Conservation (phyloP, 2,113 vertebrate species). For the Gorsachius goisagi region DNA sequence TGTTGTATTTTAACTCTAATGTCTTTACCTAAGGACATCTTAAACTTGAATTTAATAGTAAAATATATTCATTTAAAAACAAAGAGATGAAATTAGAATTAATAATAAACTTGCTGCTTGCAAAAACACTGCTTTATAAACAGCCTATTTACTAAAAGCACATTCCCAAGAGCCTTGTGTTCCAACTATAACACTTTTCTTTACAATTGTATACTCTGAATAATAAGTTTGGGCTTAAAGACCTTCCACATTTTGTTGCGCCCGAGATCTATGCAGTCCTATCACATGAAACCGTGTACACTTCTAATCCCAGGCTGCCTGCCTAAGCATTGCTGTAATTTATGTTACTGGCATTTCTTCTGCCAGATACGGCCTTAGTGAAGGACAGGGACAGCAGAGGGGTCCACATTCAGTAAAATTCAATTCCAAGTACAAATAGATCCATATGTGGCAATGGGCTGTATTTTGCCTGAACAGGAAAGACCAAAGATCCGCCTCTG, state of each 20-base stretch:
- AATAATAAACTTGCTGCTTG: neutral
- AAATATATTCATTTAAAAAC: neutral
- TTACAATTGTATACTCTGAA: neutral
- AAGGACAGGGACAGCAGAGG: neutral
- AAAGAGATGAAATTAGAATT: neutral
- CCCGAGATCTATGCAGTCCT: neutral
- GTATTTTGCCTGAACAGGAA: neutral
- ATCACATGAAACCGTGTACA: accelerated
- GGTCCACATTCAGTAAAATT: neutral
- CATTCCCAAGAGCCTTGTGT: neutral
- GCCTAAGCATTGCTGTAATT: neutral
- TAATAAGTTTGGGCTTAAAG: neutral
- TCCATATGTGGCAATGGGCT: accelerated
- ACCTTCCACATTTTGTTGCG: neutral
- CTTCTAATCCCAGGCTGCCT: neutral
- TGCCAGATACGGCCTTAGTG: neutral
- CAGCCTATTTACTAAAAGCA: neutral
- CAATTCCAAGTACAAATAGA: neutral
- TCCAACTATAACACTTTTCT: neutral
- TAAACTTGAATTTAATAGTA: neutral
- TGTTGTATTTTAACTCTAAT: conserved; percentile 22
- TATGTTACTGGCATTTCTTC: neutral
- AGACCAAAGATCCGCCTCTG: neutral
- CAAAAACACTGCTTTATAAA: neutral
- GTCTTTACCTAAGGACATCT: neutral